Conservation (phyloP, 2,888 invertebrate species). For the Cephonodes hylas region DNA sequence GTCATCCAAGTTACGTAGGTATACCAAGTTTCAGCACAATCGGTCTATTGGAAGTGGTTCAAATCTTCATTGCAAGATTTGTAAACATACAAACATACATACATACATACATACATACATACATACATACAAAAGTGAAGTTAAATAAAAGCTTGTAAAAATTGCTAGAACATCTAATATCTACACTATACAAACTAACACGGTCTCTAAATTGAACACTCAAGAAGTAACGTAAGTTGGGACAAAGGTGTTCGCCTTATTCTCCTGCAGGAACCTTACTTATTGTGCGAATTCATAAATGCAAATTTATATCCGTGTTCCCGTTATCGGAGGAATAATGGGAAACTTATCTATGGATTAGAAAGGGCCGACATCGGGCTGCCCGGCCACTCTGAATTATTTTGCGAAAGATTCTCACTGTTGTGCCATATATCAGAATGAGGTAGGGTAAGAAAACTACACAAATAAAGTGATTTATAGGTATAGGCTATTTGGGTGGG, state of each 20-base stretch:
- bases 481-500: not conserved
- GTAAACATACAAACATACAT: too few species aligned
- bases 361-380: constrained; percentile 3
- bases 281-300: not conserved
- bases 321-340: constrained; percentile 6
- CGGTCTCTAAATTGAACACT: too few species aligned
- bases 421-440: not conserved
- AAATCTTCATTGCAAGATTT: too few species aligned
- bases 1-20: too few species aligned
- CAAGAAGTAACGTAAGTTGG: not conserved
- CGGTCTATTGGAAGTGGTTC: too few species aligned
- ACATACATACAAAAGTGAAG: too few species aligned
- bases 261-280: not conserved
- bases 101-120: too few species aligned
- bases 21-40: too few species aligned
- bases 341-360: constrained; percentile 9
- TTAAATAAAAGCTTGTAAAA: too few species aligned
- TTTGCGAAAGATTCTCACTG: not conserved
- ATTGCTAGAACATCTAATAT: too few species aligned
- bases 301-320: constrained; percentile 7
- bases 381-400: not conserved
- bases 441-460: constrained; percentile 5
- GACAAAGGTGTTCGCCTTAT: not conserved
- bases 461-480: constrained; percentile 9
- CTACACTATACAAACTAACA: not conserved